These are phyloP conservation scores for Alcedo quadribrachys DNA, from an alignment of 2,797 vertebrate genomes.

Conservation along the genomic window DNA sequence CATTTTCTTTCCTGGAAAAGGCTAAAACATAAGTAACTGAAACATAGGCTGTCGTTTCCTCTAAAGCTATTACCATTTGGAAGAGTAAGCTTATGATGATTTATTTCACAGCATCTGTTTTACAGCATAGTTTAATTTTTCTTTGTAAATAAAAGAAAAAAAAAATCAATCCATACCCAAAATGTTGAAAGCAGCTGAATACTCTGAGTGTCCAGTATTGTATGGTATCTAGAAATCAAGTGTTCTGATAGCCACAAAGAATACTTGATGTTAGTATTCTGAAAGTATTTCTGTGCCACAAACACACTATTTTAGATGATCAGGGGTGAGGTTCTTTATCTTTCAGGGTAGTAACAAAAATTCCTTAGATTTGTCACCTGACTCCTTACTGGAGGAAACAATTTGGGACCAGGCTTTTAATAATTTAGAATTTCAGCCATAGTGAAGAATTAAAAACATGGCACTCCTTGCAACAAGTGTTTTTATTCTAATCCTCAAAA, in stretches of 20 bases:
- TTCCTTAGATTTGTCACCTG: conserved; percentile 28
- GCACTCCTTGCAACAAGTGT: conserved; percentile 46
- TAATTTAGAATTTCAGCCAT: conserved; percentile 57
- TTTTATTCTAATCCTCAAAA: conserved; percentile 68
- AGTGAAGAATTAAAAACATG: conserved; percentile 33
- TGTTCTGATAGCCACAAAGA: not conserved
- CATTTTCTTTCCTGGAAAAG: conserved; percentile 6
- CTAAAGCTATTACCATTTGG: not conserved
- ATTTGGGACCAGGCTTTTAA: not conserved
- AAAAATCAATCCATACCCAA: not conserved
- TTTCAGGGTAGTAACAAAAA: conserved; percentile 34
- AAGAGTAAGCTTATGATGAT: not conserved
- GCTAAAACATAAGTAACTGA: not conserved
- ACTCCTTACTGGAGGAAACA: conserved; percentile 26
- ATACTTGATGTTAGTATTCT: not conserved
- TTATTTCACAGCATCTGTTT: not conserved
- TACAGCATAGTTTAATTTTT: not conserved
- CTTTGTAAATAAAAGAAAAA: not conserved
- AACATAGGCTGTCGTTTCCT: not conserved
- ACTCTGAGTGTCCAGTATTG: not conserved
- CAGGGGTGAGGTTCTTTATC: not conserved
- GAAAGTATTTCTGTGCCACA: conserved; percentile 16
- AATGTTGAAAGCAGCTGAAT: not conserved
- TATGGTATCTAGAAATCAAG: conserved; percentile 17
- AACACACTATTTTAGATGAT: conserved; percentile 4